These are phyloP conservation scores for Micoletzkya japonica DNA, from an alignment of 2,888 invertebrate species.

Conservation along the genomic window DNA sequence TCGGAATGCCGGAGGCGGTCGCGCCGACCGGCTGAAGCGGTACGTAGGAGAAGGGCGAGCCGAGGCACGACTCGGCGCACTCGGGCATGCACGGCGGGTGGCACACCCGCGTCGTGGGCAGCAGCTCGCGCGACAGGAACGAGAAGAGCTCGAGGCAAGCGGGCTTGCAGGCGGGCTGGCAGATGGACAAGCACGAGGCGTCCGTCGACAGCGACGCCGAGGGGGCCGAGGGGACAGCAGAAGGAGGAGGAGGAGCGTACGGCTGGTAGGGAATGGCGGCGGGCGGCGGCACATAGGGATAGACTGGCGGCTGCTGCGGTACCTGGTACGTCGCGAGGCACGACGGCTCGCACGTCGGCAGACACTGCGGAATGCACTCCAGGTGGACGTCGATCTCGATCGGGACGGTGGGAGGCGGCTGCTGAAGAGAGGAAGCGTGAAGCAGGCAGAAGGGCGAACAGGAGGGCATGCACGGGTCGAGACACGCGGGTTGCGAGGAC, in stretches of 20 bases:
- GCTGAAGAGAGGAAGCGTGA: conserved; percentile 34
- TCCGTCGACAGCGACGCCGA: too few species aligned
- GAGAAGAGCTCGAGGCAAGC: conserved; percentile 36
- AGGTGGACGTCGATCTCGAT: not conserved
- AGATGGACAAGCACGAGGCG: conserved; percentile 38
- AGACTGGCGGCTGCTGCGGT: not conserved
- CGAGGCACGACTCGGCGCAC: conserved; percentile 5
- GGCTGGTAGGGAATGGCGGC: not conserved
- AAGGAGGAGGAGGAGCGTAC: not conserved
- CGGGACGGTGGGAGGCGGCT: conserved; percentile 22
- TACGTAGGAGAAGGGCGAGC: conserved; percentile 9
- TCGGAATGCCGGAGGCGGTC: not conserved
- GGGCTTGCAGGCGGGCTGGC: conserved; percentile 43
- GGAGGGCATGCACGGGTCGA: conserved; percentile 44
- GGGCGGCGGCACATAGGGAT: not conserved
- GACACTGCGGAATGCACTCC: not conserved
- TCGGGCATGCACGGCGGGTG: conserved; percentile 9
- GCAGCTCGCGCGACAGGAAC: too few species aligned
- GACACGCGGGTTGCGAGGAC: conserved; percentile 34
- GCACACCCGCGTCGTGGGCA: not conserved
- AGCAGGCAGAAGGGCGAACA: conserved; percentile 38
- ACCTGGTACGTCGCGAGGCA: not conserved
- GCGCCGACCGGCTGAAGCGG: not conserved
- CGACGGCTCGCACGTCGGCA: not conserved
- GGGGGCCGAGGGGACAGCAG: not conserved